Percentiles rank a stretch among this genome's conserved stretches.
Conservation (phyloP, 2,113 vertebrate genomes). For the Cettia cetti region DNA sequence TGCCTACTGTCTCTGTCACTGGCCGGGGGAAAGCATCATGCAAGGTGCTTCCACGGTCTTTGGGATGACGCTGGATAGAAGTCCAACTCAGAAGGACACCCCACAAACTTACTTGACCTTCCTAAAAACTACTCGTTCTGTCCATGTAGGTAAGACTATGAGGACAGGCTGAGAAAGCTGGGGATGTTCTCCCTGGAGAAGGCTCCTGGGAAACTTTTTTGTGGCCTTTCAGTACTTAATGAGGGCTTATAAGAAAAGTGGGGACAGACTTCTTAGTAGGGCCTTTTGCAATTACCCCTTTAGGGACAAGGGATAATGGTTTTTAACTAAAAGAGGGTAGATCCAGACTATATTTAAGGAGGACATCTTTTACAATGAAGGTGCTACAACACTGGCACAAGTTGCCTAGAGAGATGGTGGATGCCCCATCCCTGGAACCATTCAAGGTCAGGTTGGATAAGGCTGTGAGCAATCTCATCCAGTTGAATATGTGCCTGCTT, state of each 20-base stretch:
- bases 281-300: background rate
- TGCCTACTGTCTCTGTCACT: background rate
- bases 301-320: background rate
- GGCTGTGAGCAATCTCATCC: background rate
- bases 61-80: background rate
- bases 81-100: background rate
- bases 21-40: background rate
- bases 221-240: background rate
- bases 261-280: background rate
- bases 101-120: background rate
- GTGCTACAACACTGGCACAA: background rate
- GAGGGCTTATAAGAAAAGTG: background rate
- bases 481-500: background rate
- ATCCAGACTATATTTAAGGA: background rate
- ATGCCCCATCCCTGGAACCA: background rate
- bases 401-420: background rate
- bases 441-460: background rate
- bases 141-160: background rate
- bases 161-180: background rate
- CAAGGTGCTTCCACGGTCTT: background rate
- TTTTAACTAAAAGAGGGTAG: background rate
- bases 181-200: background rate
- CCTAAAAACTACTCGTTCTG: background rate
- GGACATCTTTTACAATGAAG: background rate
- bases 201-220: background rate